Conservation (phyloP, 1,140 invertebrate species). For the Muscidifurax raptorellus region DNA sequence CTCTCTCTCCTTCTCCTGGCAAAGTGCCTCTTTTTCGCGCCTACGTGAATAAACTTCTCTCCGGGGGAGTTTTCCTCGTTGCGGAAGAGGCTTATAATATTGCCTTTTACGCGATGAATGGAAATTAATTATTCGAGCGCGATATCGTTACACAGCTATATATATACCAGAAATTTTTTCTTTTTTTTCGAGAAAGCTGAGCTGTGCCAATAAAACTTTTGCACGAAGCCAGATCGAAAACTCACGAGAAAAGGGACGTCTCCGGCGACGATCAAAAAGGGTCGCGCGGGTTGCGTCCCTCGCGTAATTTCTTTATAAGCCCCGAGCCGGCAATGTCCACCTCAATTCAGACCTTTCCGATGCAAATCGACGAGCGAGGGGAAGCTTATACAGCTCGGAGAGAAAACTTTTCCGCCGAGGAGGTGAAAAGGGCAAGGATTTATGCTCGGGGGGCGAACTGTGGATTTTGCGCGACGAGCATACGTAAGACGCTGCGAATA, state of each 20-base stretch:
- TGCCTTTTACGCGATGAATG: too few species aligned
- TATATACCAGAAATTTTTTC: too few species aligned
- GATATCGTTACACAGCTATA: too few species aligned
- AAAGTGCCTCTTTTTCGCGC: neutral
- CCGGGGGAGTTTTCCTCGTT: too few species aligned
- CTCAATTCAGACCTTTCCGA: constrained; percentile 22
- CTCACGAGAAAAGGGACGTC: too few species aligned
- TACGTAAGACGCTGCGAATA: constrained; percentile 16
- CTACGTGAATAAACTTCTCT: too few species aligned
- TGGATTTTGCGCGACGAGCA: constrained; percentile 9
- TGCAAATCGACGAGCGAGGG: constrained; percentile 16
- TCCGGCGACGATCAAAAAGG: neutral
- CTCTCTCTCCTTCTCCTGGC: neutral
- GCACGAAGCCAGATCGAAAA: neutral
- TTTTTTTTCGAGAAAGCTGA: neutral
- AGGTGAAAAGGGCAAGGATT: constrained; percentile 25
- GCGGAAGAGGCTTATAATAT: too few species aligned
- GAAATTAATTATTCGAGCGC: too few species aligned
- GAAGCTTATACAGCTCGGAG: neutral
- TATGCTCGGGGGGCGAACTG: neutral
- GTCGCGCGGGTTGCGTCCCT: neutral
- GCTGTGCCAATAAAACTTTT: neutral
- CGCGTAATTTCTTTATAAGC: constrained; percentile 35
- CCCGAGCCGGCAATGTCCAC: neutral
- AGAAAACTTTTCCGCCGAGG: constrained; percentile 34